Evolutionary conservation across 2,797 vertebrate genomes (phyloP), one percentile per base, ranked within the genome.

Genomic region (Harpagifer antarcticus): DNA sequence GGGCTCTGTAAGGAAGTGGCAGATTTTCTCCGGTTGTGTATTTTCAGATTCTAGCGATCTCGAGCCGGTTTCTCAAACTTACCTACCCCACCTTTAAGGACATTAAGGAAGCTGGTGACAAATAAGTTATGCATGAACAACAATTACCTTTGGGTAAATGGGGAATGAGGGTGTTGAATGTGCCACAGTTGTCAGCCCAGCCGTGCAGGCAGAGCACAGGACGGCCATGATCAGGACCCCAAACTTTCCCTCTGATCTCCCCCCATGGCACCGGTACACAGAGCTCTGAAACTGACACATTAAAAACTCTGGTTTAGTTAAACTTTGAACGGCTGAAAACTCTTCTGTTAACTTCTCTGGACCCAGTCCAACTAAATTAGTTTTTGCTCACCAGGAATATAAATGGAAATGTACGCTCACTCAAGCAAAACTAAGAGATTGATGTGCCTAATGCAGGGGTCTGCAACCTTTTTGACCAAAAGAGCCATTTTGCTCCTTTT

Each of bases 181-280:
- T 86, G 3, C 95, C 96, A 20, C 94, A 92, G 66, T 96, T 96
- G 83, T 96, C 96, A 40, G 95, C 79, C 95, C 96, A 97, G 55
- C 95, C 94, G 0, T 96, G 95, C 73, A 97, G 86, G 75, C 96
- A 96, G 15, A 97, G 84, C 45, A 96, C 93, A 0, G 93, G 94
- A 40, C 27, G 79, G 0, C 95, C 96, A 0, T 94, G 74, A 0
- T 83, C 84, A 64, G 95, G 92, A 76, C 95, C 94, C 94, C 95
- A 96, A 49, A 91, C 60, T 80, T 95, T 93, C 63, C 94, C 94
- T 69, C 89, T 91, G 5, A 96, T 90, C 45, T 96, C 90, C 19
- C 95, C 96, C 96, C 94, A 96, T 0, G 94, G 93, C 5, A 97
- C 78, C 0, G 92, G 31, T 1, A 97, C 11, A 4, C 72, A 92